A percentile compares a stretch with the other conserved stretches of the same genome.
phyloP scores from a whole-genome alignment of 2,113 vertebrate genomes.

The Rhineura floridana region DNA sequence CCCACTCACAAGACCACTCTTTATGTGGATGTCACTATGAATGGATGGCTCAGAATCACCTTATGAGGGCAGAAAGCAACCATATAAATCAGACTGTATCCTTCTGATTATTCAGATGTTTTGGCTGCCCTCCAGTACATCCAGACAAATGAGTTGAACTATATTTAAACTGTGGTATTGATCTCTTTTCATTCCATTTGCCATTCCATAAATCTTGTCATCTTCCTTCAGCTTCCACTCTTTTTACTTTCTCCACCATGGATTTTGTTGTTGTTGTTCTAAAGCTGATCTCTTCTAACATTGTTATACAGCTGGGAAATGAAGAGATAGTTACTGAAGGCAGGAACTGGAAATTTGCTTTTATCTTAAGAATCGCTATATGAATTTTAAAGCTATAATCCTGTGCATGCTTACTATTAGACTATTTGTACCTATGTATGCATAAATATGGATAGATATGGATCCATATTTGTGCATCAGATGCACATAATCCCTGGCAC shows the following conservation, averaged over 20 bases:
- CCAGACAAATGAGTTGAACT: slow-evolving; percentile 18
- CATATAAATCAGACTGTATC: slow-evolving; percentile 23
- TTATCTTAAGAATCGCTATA: background rate
- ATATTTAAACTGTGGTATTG: slow-evolving; percentile 6
- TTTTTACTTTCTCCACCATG: background rate
- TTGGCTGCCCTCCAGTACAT: slow-evolving; percentile 20
- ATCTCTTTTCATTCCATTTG: background rate
- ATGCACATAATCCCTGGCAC: background rate
- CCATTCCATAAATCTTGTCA: slow-evolving; percentile 22
- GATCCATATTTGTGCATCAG: background rate
- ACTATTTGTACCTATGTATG: background rate
- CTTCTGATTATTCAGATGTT: slow-evolving; percentile 19
- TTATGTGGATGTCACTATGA: background rate
- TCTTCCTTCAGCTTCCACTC: background rate
- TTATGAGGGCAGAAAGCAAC: background rate
- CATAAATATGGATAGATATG: background rate
- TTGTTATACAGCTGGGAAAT: slow-evolving; percentile 33
- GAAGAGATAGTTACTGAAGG: slow-evolving; percentile 27
- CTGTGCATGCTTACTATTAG: background rate
- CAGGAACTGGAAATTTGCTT: background rate
- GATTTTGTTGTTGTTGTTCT: background rate
- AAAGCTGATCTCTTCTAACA: slow-evolving; percentile 24
- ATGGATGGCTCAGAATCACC: slow-evolving; percentile 6
- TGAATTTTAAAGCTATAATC: background rate
- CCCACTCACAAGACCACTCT: background rate